Evolutionary conservation across 2,888 invertebrate species (phyloP).

Genomic region (Pristionchus maxplancki): DNA sequence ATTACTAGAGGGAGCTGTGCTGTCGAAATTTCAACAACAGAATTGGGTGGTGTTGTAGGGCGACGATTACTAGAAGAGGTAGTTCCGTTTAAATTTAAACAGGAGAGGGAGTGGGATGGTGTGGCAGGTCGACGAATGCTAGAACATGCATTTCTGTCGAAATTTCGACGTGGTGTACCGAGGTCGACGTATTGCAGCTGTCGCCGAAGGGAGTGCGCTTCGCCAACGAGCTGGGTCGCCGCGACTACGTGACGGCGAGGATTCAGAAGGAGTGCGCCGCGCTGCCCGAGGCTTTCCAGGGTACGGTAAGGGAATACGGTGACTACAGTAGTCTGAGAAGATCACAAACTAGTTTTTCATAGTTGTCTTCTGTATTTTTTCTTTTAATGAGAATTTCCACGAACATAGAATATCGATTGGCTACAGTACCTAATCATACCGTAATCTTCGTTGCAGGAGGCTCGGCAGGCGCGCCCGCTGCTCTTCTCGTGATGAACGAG

Average conservation of each 20-base stretch:
- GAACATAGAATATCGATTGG: too few species aligned
- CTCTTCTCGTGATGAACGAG: conserved; percentile 74
- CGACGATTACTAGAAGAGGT: not conserved
- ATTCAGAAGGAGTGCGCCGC: conserved; percentile 70
- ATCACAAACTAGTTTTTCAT: not conserved
- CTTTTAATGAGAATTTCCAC: too few species aligned
- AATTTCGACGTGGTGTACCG: not conserved
- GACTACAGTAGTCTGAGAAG: not conserved
- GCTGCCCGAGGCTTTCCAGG: conserved; percentile 59
- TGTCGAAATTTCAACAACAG: not conserved
- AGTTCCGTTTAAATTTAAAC: not conserved
- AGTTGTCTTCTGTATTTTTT: too few species aligned
- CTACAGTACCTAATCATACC: not conserved
- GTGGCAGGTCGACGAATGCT: not conserved
- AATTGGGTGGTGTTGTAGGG: not conserved
- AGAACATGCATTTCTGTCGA: not conserved
- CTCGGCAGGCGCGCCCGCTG: conserved; percentile 61
- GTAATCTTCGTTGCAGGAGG: conserved; percentile 52
- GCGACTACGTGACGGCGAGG: conserved; percentile 72
- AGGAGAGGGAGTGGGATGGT: not conserved
- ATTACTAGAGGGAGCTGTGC: not conserved
- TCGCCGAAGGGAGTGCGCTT: conserved; percentile 70
- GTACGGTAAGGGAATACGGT: not conserved
- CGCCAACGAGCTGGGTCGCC: conserved; percentile 76
- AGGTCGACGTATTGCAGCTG: conserved; percentile 42